phyloP scores from a whole-genome alignment of 2,888 invertebrate genomes.

The Sinelater perroti region DNA sequence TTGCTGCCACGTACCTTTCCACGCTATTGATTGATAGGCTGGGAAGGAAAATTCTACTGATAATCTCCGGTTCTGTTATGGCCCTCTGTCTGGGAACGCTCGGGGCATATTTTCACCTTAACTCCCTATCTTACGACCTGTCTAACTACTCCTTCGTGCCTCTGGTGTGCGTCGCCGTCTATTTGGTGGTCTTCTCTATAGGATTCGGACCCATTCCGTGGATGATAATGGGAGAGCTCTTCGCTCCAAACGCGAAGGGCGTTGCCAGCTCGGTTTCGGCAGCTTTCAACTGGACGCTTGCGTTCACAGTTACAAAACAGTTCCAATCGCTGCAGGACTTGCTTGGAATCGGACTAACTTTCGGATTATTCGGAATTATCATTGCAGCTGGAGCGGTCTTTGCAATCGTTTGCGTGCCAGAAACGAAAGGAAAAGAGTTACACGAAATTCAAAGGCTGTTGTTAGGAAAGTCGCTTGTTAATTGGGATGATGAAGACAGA shows the following conservation, averaged over 20 bases:
- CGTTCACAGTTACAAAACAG: slow-evolving; percentile 70
- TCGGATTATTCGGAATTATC: slow-evolving; percentile 72
- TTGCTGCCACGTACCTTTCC: slow-evolving; percentile 67
- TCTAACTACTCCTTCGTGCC: slow-evolving; percentile 47
- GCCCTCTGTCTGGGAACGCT: slow-evolving; percentile 62
- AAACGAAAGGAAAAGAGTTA: slow-evolving; percentile 69
- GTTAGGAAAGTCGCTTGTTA: slow-evolving; percentile 1
- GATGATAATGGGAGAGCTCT: slow-evolving; percentile 74
- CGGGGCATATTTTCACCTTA: slow-evolving; percentile 58
- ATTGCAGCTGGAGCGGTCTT: slow-evolving; percentile 70
- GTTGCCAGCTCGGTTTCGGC: slow-evolving; percentile 74
- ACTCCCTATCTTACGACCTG: slow-evolving; percentile 40
- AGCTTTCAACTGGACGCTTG: slow-evolving; percentile 74
- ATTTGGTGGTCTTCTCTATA: slow-evolving; percentile 64
- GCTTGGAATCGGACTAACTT: slow-evolving; percentile 69
- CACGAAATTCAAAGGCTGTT: slow-evolving; percentile 67
- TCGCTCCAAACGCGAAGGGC: slow-evolving; percentile 70
- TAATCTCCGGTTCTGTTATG: slow-evolving; percentile 69
- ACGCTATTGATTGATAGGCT: slow-evolving; percentile 68
- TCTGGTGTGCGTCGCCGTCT: slow-evolving; percentile 45
- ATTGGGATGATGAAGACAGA: background rate
- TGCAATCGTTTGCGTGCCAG: slow-evolving; percentile 73
- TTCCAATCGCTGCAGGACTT: slow-evolving; percentile 68
- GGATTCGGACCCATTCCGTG: slow-evolving; percentile 79
- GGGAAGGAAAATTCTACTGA: slow-evolving; percentile 69